phyloP scores from a whole-genome alignment of 2,888 invertebrate species.

The Salpingus planirostris region DNA sequence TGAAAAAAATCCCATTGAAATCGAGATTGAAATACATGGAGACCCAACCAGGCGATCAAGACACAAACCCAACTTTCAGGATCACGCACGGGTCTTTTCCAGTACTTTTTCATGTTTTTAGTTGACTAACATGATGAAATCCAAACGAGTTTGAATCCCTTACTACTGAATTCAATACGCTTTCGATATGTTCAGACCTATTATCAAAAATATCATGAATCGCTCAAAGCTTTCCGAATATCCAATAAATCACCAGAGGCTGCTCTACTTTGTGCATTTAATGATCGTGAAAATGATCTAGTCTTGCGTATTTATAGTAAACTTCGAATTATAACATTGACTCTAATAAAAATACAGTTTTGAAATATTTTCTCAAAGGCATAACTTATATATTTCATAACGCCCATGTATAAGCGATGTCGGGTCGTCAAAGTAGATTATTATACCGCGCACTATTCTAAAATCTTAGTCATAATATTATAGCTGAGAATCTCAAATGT shows the following conservation, averaged over 20 bases:
- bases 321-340: background rate
- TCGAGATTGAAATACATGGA: too few relatives aligned
- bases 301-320: background rate
- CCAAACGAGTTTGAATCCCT: too few relatives aligned
- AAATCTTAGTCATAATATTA: slow-evolving; percentile 13
- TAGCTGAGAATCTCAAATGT: slow-evolving; percentile 19
- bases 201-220: too few relatives aligned
- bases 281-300: background rate
- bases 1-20: too few relatives aligned
- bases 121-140: too few relatives aligned
- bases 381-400: background rate
- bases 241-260: background rate
- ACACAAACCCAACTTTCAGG: too few relatives aligned
- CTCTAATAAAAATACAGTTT: slow-evolving; percentile 1
- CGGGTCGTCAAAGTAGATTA: background rate
- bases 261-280: background rate
- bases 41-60: too few relatives aligned
- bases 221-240: too few relatives aligned
- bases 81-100: too few relatives aligned
- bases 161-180: too few relatives aligned
- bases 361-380: slow-evolving; percentile 2
- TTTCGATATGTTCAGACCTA: too few relatives aligned
- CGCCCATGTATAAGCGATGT: background rate
- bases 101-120: too few relatives aligned
- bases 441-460: background rate